A percentile compares a stretch with the other conserved stretches of the same genome.
phyloP scores from a whole-genome alignment of 2,113 vertebrate species.

The Calidris pugnax region DNA sequence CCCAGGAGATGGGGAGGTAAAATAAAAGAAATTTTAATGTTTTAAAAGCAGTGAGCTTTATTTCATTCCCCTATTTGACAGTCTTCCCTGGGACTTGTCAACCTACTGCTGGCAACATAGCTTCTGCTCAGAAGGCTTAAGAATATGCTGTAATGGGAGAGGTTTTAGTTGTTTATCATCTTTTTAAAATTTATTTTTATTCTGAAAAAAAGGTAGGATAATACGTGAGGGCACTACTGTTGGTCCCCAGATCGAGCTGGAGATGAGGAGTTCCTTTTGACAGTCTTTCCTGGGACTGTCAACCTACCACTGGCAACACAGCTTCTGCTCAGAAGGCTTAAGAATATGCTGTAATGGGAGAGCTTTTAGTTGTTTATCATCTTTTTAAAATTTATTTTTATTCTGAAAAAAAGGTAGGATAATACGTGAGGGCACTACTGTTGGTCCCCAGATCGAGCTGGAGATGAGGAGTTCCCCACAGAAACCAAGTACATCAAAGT shows the following conservation, averaged over 20 bases:
- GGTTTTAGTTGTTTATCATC: neutral
- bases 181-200: neutral
- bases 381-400: neutral
- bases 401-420: neutral
- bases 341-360: neutral
- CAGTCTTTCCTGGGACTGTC: neutral
- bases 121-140: too few species aligned
- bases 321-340: neutral
- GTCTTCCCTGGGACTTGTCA: neutral
- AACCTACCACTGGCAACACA: fast-evolving
- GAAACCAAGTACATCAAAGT: neutral
- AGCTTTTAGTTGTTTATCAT: neutral
- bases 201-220: neutral
- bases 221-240: neutral
- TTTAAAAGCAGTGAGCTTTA: neutral
- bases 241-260: neutral
- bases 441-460: neutral
- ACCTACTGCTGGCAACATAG: fast-evolving
- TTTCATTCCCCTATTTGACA: neutral
- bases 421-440: neutral
- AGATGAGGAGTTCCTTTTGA: neutral
- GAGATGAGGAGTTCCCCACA: neutral
- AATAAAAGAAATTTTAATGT: neutral
- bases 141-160: neutral
- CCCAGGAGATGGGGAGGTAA: neutral